A percentile compares a stretch with the other conserved stretches of the same genome.
phyloP scores from a whole-genome alignment of 2,113 vertebrate genomes.

The Agapornis roseicollis region DNA sequence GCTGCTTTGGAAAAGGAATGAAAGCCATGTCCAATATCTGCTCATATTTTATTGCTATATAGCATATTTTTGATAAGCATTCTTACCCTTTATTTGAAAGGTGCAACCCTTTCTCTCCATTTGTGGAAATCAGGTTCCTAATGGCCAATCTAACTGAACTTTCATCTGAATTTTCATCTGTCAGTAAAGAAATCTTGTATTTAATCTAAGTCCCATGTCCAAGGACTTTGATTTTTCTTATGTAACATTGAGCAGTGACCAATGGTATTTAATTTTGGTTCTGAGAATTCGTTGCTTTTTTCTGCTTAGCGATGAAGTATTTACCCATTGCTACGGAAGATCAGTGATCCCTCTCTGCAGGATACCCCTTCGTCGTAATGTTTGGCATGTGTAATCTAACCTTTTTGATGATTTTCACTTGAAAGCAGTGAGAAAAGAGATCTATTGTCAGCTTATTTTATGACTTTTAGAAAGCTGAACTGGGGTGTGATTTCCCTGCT shows the following conservation, averaged over 20 bases:
- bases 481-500: not conserved
- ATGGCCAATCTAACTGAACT: not conserved
- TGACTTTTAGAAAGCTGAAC: not conserved
- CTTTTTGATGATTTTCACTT: not conserved
- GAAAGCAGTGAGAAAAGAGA: not conserved
- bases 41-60: not conserved
- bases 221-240: not conserved
- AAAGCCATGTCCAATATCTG: not conserved
- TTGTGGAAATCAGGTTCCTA: not conserved
- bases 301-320: constrained; percentile 40
- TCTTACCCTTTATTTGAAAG: not conserved
- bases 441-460: not conserved
- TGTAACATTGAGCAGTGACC: not conserved
- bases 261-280: not conserved
- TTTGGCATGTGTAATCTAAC: not conserved
- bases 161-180: not conserved
- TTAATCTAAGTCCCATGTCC: not conserved
- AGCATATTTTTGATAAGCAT: not conserved
- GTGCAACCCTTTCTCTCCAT: not conserved
- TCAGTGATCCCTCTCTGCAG: not conserved
- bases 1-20: not conserved
- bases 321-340: constrained; percentile 43
- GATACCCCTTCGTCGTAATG: not conserved
- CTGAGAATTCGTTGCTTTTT: constrained; percentile 23
- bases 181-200: not conserved